phyloP scores from a whole-genome alignment of 2,888 invertebrate species.

The Hyles lineata region DNA sequence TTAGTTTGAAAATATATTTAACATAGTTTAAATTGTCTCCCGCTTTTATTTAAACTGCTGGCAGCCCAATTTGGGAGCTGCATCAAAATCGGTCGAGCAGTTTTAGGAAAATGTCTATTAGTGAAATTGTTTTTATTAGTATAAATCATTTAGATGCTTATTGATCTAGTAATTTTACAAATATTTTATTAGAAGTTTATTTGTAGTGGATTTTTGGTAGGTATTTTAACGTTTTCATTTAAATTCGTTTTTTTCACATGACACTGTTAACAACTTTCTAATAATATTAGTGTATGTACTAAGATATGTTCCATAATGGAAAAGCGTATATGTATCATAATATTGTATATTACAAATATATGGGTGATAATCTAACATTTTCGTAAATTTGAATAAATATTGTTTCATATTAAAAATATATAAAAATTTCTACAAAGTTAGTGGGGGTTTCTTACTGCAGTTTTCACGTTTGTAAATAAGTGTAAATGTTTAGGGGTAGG shows the following conservation, averaged over 20 bases:
- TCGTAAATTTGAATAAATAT: background rate
- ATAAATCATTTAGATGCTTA: slow-evolving; percentile 13
- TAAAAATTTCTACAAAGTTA: slow-evolving; percentile 16
- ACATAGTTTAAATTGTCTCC: slow-evolving; percentile 17
- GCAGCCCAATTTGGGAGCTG: background rate
- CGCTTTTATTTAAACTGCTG: slow-evolving; percentile 14
- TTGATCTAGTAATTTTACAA: slow-evolving; percentile 4
- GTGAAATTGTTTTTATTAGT: slow-evolving; percentile 35
- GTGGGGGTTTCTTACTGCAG: slow-evolving; percentile 17
- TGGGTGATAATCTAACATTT: slow-evolving; percentile 16
- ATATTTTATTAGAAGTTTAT: background rate
- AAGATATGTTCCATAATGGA: slow-evolving; percentile 18
- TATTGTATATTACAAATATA: slow-evolving; percentile 21
- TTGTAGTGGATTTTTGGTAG: slow-evolving; percentile 3
- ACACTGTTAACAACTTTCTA: slow-evolving; percentile 1
- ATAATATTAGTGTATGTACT: slow-evolving; percentile 14
- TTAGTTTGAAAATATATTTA: slow-evolving; percentile 28
- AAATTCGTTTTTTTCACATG: background rate
- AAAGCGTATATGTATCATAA: slow-evolving; percentile 14
- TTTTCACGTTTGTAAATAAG: slow-evolving; percentile 26
- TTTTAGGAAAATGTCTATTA: slow-evolving; percentile 33
- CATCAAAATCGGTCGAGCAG: slow-evolving; percentile 42
- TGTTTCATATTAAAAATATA: slow-evolving; percentile 15
- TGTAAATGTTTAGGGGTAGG: slow-evolving; percentile 46
- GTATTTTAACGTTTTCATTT: background rate